phyloP scores from a whole-genome alignment of 2,113 vertebrate genomes.

The Salvelinus alpinus region DNA sequence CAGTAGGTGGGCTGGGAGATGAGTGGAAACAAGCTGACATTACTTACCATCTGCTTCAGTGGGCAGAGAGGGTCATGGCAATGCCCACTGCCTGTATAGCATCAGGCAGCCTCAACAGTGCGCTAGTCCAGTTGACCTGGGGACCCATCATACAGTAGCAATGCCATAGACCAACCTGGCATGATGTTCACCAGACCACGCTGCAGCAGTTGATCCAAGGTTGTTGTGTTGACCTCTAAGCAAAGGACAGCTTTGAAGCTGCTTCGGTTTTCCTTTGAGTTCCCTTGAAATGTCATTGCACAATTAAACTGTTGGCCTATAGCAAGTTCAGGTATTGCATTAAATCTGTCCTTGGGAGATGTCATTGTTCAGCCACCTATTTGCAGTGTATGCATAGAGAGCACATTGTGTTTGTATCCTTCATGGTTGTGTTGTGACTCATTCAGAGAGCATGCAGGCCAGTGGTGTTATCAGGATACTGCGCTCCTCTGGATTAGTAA shows the following conservation, averaged over 20 bases:
- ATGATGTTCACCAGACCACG: background rate
- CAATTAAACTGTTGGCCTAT: constrained; percentile 14
- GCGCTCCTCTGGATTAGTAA: constrained; percentile 61
- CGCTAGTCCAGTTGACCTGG: background rate
- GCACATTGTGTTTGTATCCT: constrained; percentile 41
- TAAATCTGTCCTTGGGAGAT: constrained; percentile 35
- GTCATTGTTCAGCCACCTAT: constrained; percentile 18
- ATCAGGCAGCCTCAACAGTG: background rate
- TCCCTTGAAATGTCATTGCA: constrained; percentile 41
- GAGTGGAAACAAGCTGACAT: constrained; percentile 61
- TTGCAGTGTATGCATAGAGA: constrained; percentile 13
- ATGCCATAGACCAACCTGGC: background rate
- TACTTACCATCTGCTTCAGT: constrained; percentile 68
- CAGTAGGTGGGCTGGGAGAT: constrained; percentile 52
- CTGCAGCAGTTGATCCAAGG: background rate
- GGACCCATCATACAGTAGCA: background rate
- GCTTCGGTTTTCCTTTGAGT: constrained; percentile 39
- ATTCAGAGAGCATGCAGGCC: background rate
- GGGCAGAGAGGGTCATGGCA: constrained; percentile 29
- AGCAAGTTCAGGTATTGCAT: constrained; percentile 13
- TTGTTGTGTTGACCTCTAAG: constrained; percentile 6
- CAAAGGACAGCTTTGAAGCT: constrained; percentile 25
- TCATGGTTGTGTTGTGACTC: constrained; percentile 35
- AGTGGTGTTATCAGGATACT: constrained; percentile 57
- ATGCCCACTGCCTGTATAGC: background rate